These are phyloP conservation scores for Ptychodera flava DNA, from an alignment of 35 echinoderm and acorn worm genomes.

Conservation along the genomic window DNA sequence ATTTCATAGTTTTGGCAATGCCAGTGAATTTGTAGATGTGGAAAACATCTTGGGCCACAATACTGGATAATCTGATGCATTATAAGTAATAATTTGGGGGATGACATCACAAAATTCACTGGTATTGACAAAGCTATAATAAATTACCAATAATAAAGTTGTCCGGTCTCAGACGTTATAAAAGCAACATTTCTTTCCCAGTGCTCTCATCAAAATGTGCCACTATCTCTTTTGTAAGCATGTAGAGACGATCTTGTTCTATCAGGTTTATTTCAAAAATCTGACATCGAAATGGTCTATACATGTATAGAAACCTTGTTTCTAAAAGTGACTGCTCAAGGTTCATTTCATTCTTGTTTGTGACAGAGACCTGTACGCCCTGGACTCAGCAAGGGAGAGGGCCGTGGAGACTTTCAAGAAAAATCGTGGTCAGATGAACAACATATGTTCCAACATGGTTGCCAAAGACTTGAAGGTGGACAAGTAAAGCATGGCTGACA, in stretches of 20 bases:
- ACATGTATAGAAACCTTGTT: too few species aligned
- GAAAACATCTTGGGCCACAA: too few species aligned
- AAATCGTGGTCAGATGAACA: conserved; percentile 74
- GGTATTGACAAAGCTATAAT: too few species aligned
- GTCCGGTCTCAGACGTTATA: not conserved
- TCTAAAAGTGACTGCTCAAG: too few species aligned
- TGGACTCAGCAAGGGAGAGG: conserved; percentile 41
- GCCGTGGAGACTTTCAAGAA: conserved; percentile 59
- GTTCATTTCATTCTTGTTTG: conserved; percentile 4
- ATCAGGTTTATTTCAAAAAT: not conserved
- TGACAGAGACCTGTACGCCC: conserved; percentile 72
- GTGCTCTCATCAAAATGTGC: not conserved
- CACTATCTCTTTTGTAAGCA: not conserved
- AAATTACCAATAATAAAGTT: too few species aligned
- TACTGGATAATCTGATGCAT: too few species aligned
- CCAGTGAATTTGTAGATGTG: too few species aligned
- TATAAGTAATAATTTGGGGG: too few species aligned
- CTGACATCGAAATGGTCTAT: not conserved
- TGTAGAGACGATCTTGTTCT: not conserved
- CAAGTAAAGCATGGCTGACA: too few species aligned
- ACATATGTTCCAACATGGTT: conserved; percentile 64
- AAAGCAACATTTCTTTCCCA: not conserved
- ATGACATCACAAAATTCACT: too few species aligned
- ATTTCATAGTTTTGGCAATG: too few species aligned
- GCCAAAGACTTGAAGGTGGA: conserved; percentile 66